Evolutionary conservation across 1,140 invertebrate genomes (phyloP).

Genomic region (Diabrotica undecimpunctata): DNA sequence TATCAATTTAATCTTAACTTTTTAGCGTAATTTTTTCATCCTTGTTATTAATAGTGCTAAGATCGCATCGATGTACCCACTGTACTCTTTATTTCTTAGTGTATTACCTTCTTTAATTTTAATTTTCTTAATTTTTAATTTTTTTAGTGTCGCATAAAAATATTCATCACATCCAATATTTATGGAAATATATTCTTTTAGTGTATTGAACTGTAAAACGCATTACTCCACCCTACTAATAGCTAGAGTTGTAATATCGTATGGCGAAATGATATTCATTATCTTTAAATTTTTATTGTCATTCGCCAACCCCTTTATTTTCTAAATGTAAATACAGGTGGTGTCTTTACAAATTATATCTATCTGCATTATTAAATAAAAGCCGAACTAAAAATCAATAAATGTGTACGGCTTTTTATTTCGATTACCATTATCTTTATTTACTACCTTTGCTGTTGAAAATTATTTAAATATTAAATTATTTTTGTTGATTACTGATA

Average conservation of each 20-base stretch:
- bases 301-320: conserved; percentile 25
- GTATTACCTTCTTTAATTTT: too few relatives aligned
- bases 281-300: conserved; percentile 35
- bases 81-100: too few relatives aligned
- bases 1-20: too few relatives aligned
- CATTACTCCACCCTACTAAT: conserved; percentile 29
- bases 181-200: too few relatives aligned
- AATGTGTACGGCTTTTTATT: conserved; percentile 29
- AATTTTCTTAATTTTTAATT: too few relatives aligned
- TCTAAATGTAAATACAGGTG: conserved; percentile 43
- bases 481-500: conserved; percentile 32
- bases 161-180: too few relatives aligned
- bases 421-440: conserved; percentile 35
- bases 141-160: too few relatives aligned
- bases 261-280: conserved; percentile 35
- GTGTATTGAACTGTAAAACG: too few relatives aligned
- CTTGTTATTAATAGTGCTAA: too few relatives aligned
- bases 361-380: conserved; percentile 42
- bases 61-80: too few relatives aligned
- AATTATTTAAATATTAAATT: conserved; percentile 35
- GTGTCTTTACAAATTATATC: conserved; percentile 37
- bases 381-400: conserved; percentile 39
- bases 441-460: conserved; percentile 29
- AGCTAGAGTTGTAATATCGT: conserved; percentile 25
- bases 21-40: too few relatives aligned